Evolutionary conservation across 2,888 invertebrate species (phyloP).

Genomic region (Philopedon plagiatum): DNA sequence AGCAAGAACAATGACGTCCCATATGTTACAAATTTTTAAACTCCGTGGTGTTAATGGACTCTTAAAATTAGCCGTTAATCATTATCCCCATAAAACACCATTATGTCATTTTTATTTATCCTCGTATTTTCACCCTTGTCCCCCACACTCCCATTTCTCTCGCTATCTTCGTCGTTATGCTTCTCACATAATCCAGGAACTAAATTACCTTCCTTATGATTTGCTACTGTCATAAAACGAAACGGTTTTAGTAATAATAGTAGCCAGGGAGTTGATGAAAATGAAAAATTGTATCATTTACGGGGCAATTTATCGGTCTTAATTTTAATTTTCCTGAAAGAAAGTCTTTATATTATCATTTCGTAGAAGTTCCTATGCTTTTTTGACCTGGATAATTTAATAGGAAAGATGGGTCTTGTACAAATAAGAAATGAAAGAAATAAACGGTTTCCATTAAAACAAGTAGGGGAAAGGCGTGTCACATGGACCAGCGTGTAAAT

Average conservation of each 20-base stretch:
- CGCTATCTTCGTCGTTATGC: slow-evolving; percentile 28
- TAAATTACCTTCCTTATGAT: slow-evolving; percentile 43
- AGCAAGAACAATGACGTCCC: too few relatives aligned
- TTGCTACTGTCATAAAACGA: slow-evolving; percentile 42
- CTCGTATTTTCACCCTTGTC: background rate
- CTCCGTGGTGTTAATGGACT: too few relatives aligned
- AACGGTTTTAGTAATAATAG: slow-evolving; percentile 48
- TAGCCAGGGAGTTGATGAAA: slow-evolving; percentile 38
- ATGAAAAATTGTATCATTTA: slow-evolving; percentile 46
- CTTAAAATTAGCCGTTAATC: too few relatives aligned
- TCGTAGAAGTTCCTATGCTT: background rate
- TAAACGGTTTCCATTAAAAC: too few relatives aligned
- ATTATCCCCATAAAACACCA: background rate
- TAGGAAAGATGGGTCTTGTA: background rate
- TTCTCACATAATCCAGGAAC: slow-evolving; percentile 35
- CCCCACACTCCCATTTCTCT: background rate
- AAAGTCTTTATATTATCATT: slow-evolving; percentile 1
- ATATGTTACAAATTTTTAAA: too few relatives aligned
- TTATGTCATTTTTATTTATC: background rate
- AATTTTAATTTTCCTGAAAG: background rate
- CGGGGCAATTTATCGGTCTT: background rate
- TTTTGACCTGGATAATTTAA: background rate
- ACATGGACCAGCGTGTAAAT: too few relatives aligned
- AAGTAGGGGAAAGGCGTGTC: too few relatives aligned
- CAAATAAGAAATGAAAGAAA: too few relatives aligned